Evolutionary conservation across 2,888 invertebrate genomes (phyloP), one percentile per base, ranked within the genome.

Genomic region (Drosophila austrosaltans): DNA sequence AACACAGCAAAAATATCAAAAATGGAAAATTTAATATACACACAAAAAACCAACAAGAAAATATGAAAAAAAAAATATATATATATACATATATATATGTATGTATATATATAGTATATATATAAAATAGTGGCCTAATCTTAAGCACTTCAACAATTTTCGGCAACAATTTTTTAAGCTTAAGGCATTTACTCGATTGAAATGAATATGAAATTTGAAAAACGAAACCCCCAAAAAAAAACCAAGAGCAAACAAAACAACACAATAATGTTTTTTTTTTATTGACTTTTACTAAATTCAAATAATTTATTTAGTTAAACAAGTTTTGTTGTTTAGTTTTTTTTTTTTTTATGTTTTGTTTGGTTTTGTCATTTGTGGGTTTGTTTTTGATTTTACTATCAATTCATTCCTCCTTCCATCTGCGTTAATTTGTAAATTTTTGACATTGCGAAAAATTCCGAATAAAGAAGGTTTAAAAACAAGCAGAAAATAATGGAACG

Each of bases 1-100:
- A 70, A 87, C 87, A 83, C 87, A 83, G 82, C 82, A 87, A 75
- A 82, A 87, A 84, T 83, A 87, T 87, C 85, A 81, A 81, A 83
- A 82, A 54, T 53, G 69, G 63, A 67, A 68, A 64, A 67, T 67
- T 66, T 59, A 59, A 66, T 32, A 40, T 12, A 40, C n/a, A 63
- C 16, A 16, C 16, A 16, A 16, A 62, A 57, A 72, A 68, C 48
- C 28, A 12, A 64, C 40, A 54, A 58, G 6, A 48, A 53, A 53
- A 71, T 65, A 53, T 53, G 66, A 28, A 69, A 58, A 72, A 56
- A 20, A 72, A 69, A 67, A n/a, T n/a, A 71, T 65, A 71, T 72
- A 71, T 71, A 20, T 69, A 61, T 40, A 61, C 53, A 22, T 22
- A 61, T 22, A 60, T 32, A 69, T 66, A 62, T 62, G 64, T 30